These are phyloP conservation scores for Agelastica alni DNA, from an alignment of 2,888 invertebrate species.

Conservation along the genomic window DNA sequence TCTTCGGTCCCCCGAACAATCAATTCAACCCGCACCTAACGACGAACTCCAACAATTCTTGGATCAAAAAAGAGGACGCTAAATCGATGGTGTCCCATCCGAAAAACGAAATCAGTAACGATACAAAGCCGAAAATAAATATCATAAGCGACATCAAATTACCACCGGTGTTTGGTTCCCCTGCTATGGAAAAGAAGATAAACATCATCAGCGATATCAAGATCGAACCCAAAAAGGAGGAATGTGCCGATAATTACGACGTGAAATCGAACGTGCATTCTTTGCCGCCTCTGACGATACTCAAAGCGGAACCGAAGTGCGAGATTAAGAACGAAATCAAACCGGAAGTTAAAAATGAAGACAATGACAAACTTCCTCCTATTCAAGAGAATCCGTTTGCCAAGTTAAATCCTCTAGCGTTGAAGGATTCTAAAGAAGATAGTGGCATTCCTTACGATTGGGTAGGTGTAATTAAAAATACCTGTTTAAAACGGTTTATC, in stretches of 20 bases:
- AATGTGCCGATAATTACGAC: constrained; percentile 59
- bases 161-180: constrained; percentile 44
- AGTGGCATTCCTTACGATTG: constrained; percentile 88
- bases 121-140: constrained; percentile 55
- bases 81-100: constrained; percentile 33
- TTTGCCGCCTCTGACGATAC: constrained; percentile 49
- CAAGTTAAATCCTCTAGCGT: constrained; percentile 57
- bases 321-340: constrained; percentile 46
- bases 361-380: constrained; percentile 41
- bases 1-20: constrained; percentile 43
- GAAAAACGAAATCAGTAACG: constrained; percentile 49
- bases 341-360: constrained; percentile 56
- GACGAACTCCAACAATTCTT: constrained; percentile 44
- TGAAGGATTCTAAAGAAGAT: constrained; percentile 64
- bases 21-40: constrained; percentile 43
- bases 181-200: constrained; percentile 49
- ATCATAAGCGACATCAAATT: constrained; percentile 56
- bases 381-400: constrained; percentile 58
- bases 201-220: constrained; percentile 56
- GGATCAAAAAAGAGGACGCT: constrained; percentile 51
- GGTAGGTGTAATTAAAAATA: constrained; percentile 56
- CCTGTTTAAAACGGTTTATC: neutral
- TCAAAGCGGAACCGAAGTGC: constrained; percentile 51
- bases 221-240: constrained; percentile 54
- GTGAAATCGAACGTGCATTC: constrained; percentile 56